A percentile compares a stretch with the other conserved stretches of the same genome.
Evolutionary conservation across 2,888 invertebrate genomes (phyloP).

Genomic region (Enoplolaimus lenunculus): DNA sequence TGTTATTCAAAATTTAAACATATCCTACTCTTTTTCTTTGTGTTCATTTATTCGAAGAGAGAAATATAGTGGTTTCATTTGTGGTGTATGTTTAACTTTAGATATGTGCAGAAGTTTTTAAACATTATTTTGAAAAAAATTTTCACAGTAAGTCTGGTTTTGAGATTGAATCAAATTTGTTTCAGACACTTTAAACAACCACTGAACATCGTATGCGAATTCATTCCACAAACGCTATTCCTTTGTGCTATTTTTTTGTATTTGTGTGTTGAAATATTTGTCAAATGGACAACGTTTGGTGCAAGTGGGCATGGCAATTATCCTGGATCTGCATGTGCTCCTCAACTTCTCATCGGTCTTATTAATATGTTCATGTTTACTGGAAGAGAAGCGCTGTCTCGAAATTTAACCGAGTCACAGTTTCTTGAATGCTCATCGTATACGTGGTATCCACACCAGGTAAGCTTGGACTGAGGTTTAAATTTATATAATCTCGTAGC

Average conservation of each 20-base stretch:
- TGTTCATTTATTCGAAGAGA: too few species aligned
- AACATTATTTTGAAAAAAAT: too few species aligned
- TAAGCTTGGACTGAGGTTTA: neutral
- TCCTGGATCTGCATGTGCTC: conserved; percentile 38
- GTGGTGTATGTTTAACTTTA: too few species aligned
- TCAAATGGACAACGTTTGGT: conserved; percentile 61
- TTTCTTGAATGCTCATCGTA: neutral
- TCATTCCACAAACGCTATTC: conserved; percentile 86
- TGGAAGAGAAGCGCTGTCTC: neutral
- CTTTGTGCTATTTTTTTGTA: conserved; percentile 79
- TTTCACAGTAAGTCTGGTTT: too few species aligned
- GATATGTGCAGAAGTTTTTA: too few species aligned
- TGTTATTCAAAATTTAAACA: too few species aligned
- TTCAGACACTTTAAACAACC: conserved; percentile 49
- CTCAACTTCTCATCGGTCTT: conserved; percentile 36
- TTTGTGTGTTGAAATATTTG: conserved; percentile 79
- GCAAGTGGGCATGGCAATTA: conserved; percentile 28
- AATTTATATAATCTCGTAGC: neutral
- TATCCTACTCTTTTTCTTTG: too few species aligned
- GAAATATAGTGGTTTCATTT: too few species aligned
- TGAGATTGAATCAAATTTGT: too few species aligned
- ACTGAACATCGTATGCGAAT: conserved; percentile 70
- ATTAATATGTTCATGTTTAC: conserved; percentile 42
- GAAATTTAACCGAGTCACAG: neutral
- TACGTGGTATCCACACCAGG: conserved; percentile 7